Conservation (phyloP, 2,797 vertebrate species). For the Knipowitschia caucasica region DNA sequence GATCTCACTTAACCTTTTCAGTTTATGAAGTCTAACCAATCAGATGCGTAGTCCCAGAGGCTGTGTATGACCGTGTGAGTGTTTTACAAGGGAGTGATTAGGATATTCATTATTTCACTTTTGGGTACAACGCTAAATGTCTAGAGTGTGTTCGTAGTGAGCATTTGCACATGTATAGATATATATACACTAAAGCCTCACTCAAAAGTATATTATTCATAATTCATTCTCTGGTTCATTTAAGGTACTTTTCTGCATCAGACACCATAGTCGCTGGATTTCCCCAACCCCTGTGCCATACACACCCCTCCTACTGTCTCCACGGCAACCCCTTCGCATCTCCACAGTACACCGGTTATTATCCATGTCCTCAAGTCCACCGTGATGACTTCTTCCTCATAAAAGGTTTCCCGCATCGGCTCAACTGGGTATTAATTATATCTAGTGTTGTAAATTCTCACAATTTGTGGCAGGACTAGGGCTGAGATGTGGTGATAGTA, state of each 20-base stretch:
- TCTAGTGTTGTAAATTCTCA: slow-evolving; percentile 48
- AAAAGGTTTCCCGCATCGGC: slow-evolving; percentile 29
- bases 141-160: not conserved
- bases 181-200: not conserved
- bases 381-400: slow-evolving; percentile 18
- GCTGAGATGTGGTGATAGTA: slow-evolving; percentile 24
- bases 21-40: slow-evolving; percentile 44
- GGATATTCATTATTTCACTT: too few relatives aligned
- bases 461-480: slow-evolving; percentile 40
- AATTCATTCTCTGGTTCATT: slow-evolving; percentile 6
- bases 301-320: slow-evolving; percentile 2
- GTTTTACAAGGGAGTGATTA: not conserved
- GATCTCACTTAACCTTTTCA: slow-evolving; percentile 43
- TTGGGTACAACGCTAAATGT: too few relatives aligned
- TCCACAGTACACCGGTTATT: slow-evolving; percentile 17
- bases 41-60: slow-evolving; percentile 19
- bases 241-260: not conserved
- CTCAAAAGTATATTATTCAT: not conserved
- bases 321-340: not conserved
- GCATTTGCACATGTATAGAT: slow-evolving; percentile 1
- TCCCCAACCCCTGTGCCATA: slow-evolving; percentile 2
- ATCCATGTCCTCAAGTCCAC: not conserved
- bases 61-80: not conserved
- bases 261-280: slow-evolving; percentile 3
- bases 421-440: slow-evolving; percentile 61